Percentiles rank a stretch among this genome's conserved stretches.
These are phyloP conservation scores for Archilochus colubris DNA, from an alignment of 2,113 vertebrate genomes.

Conservation along the genomic window DNA sequence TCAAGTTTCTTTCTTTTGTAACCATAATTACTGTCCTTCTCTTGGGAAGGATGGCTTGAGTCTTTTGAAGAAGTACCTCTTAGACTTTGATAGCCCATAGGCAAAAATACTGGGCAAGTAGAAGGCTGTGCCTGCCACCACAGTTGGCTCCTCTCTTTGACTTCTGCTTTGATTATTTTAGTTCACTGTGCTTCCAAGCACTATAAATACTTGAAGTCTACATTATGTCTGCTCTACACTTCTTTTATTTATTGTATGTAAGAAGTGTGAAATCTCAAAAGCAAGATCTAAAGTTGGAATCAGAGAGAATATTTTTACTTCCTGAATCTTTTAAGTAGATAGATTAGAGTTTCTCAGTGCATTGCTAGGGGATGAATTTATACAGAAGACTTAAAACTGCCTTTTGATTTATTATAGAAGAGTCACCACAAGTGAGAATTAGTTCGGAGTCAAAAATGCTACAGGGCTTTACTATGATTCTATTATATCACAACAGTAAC, in stretches of 20 bases:
- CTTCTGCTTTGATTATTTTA: constrained; percentile 4
- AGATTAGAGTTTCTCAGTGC: neutral
- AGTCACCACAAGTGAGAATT: neutral
- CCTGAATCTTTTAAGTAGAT: neutral
- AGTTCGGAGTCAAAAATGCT: neutral
- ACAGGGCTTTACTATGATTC: neutral
- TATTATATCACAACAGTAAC: neutral
- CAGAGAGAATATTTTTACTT: neutral
- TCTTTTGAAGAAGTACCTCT: neutral
- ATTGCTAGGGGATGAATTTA: neutral
- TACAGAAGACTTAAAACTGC: neutral
- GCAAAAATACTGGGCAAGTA: neutral
- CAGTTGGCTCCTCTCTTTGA: neutral
- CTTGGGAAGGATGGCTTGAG: neutral
- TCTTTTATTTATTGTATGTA: neutral
- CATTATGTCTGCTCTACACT: neutral
- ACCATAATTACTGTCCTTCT: neutral
- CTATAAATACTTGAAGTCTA: neutral
- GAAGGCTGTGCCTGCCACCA: neutral
- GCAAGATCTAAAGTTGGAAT: neutral
- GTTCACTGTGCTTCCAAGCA: neutral
- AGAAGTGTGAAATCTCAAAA: neutral
- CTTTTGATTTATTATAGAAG: neutral
- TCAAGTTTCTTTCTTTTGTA: neutral
- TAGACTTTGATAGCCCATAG: neutral